phyloP scores from a whole-genome alignment of 2,888 invertebrate genomes.

The Cheilosia scutellata region DNA sequence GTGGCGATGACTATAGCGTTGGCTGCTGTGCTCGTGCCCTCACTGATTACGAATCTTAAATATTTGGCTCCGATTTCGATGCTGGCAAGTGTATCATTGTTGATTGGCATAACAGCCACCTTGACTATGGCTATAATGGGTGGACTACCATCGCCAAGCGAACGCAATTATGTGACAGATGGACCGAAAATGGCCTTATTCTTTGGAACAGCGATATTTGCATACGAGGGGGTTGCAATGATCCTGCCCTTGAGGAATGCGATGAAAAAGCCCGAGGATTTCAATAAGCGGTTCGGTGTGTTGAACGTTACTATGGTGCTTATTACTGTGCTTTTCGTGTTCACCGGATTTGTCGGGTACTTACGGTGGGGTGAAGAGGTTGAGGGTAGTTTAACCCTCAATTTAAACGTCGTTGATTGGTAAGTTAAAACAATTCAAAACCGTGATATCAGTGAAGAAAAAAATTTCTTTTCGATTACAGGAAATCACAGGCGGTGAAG shows the following conservation, averaged over 20 bases:
- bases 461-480: conserved; percentile 82
- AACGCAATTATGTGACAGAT: conserved; percentile 87
- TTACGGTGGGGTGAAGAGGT: conserved; percentile 93
- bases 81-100: conserved; percentile 90
- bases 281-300: conserved; percentile 92
- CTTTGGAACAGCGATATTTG: conserved; percentile 97
- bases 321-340: conserved; percentile 91
- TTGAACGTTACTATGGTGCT: conserved; percentile 94
- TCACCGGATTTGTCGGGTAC: conserved; percentile 94
- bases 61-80: conserved; percentile 89
- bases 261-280: conserved; percentile 92
- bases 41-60: conserved; percentile 81
- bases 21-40: conserved; percentile 81
- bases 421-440: conserved; percentile 74
- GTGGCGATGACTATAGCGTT: conserved; percentile 80
- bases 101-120: conserved; percentile 89
- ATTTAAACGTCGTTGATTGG: conserved; percentile 86
- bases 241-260: conserved; percentile 96
- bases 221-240: conserved; percentile 97
- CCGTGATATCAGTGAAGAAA: neutral
- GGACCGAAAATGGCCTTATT: conserved; percentile 90
- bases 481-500: conserved; percentile 92
- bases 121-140: conserved; percentile 90
- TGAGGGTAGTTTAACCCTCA: conserved; percentile 94
- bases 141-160: conserved; percentile 87